Evolutionary conservation across 2,113 vertebrate genomes (phyloP), one percentile per base, ranked within the genome.

Genomic region (Manacus vitellinus): DNA sequence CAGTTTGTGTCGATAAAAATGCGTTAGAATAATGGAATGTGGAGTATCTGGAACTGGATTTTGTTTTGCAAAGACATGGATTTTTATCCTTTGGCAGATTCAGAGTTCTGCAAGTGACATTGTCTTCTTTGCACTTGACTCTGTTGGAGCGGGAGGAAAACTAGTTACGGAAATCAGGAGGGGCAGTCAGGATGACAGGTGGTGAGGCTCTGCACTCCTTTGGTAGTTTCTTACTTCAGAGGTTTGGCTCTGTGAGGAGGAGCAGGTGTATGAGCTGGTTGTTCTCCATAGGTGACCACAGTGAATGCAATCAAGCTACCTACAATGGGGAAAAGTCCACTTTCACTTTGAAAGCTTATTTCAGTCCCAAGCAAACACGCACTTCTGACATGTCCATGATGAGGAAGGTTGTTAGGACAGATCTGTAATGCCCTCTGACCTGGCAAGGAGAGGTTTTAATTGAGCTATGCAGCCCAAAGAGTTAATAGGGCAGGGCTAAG

Each of bases 341-440:
- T 79, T 74, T 70, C 27, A 3, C 55, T 89, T 73, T 80, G 54
- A 23, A 87, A 46, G 58, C n/a, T 76, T 67, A 43, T 49, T 80
- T 18, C 35, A 46, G 61, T 80, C 39, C 44, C 12, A 56, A n/a
- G 10, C 25, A 73, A 83, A 37, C 43, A 33, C 0, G 0, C 2
- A 0, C 8, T 87, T 80, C 58, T 35, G 30, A 3, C 8, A 0
- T 15, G 10, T 58, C n/a, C 0, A 0, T 31, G 58, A 7, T 37
- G 52, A 41, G 51, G 51, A 65, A 33, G 51, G 30, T 24, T 67
- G 35, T 22, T 43, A 62, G 41, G 51, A 54, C 2, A 16, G 46
- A 62, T 79, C 28, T 4, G 1, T 56, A 68, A 10, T 0, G 0
- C 30, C n/a, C 33, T 24, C 27, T 22, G 10, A 59, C 25, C 25